These are phyloP conservation scores for Liopterus haemorrhoidalis DNA, from an alignment of 2,888 invertebrate species.

Conservation along the genomic window DNA sequence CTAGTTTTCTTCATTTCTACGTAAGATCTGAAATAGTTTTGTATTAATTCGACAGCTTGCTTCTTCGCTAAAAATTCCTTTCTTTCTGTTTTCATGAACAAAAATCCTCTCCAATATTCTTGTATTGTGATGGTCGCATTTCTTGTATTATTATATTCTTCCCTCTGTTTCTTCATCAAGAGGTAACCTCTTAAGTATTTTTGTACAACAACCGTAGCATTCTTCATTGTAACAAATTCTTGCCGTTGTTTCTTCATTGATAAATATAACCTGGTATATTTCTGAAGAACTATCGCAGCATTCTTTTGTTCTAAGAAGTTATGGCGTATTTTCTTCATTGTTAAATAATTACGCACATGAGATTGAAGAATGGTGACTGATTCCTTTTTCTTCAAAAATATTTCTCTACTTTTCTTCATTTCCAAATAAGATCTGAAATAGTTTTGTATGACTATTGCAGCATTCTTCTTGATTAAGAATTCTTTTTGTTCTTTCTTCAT, in stretches of 20 bases:
- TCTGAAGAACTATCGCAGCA: constrained; percentile 29
- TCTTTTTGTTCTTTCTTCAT: constrained; percentile 35
- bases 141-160: too few relatives aligned
- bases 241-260: constrained; percentile 26
- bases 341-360: constrained; percentile 24
- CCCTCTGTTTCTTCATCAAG: too few relatives aligned
- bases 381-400: constrained; percentile 34
- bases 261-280: constrained; percentile 3
- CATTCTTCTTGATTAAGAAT: constrained; percentile 41
- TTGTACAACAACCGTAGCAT: constrained; percentile 5
- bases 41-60: constrained; percentile 36
- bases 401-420: constrained; percentile 38
- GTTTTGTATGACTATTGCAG: constrained; percentile 42
- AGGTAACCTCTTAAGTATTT: too few relatives aligned
- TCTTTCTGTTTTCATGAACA: constrained; percentile 46
- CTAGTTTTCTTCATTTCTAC: constrained; percentile 28
- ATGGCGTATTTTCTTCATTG: constrained; percentile 32
- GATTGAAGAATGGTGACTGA: constrained; percentile 28
- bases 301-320: constrained; percentile 31
- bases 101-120: constrained; percentile 35
- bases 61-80: constrained; percentile 33
- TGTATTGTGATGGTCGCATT: constrained; percentile 35
- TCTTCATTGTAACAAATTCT: constrained; percentile 16
- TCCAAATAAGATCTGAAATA: constrained; percentile 45
- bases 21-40: constrained; percentile 37